Conservation (phyloP, 2,797 vertebrate species). For the Sebastes cheni region DNA sequence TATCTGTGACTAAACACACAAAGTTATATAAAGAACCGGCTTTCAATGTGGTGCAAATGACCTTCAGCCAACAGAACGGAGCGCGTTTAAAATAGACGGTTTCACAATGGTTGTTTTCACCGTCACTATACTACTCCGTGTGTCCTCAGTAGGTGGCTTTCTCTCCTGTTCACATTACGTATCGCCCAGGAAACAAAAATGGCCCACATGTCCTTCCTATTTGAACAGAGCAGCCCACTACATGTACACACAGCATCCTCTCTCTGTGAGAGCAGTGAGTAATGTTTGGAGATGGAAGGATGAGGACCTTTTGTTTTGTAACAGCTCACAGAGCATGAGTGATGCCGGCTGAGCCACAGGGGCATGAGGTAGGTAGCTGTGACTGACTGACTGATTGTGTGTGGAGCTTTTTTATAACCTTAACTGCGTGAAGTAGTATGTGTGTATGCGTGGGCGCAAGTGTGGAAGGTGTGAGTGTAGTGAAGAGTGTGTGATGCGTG, state of each 20-base stretch:
- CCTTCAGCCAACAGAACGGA: background rate
- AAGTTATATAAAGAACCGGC: background rate
- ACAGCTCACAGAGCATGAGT: constrained; percentile 60
- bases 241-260: constrained; percentile 43
- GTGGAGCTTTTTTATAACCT: constrained; percentile 41
- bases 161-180: constrained; percentile 18
- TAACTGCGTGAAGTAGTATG: constrained; percentile 39
- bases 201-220: constrained; percentile 42
- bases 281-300: constrained; percentile 56
- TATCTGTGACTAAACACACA: background rate
- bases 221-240: constrained; percentile 28
- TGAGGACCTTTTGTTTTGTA: constrained; percentile 74
- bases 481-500: constrained; percentile 61
- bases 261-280: constrained; percentile 54
- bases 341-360: constrained; percentile 64
- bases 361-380: constrained; percentile 55
- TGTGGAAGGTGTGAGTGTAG: constrained; percentile 64
- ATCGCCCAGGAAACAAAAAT: constrained; percentile 36
- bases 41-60: background rate
- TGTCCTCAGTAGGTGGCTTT: constrained; percentile 43
- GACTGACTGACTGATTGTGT: background rate
- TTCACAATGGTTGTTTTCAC: constrained; percentile 23
- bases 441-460: constrained; percentile 63
- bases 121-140: constrained; percentile 9
- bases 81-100: background rate